Conservation (phyloP, 2,113 vertebrate genomes). For the Anguilla rostrata region DNA sequence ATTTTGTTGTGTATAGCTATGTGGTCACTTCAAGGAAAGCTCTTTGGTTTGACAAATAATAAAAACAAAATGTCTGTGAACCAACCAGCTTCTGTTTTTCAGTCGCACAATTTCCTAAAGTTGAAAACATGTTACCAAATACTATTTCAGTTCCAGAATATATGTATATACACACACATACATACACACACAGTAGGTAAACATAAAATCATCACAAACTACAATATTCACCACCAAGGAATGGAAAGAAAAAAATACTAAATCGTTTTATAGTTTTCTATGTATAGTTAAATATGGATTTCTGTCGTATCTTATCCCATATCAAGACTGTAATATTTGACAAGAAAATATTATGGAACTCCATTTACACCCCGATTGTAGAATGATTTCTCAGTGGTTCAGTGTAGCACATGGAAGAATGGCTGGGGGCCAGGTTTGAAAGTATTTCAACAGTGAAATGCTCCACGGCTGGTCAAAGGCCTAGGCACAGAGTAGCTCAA, state of each 20-base stretch:
- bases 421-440: constrained; percentile 6
- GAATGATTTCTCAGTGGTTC: neutral
- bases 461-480: neutral
- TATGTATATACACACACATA: too few relatives aligned
- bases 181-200: too few relatives aligned
- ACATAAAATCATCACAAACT: too few relatives aligned
- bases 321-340: too few relatives aligned
- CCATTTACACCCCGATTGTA: neutral
- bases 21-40: constrained; percentile 18
- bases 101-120: neutral
- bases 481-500: neutral
- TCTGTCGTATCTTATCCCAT: too few relatives aligned
- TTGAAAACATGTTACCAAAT: too few relatives aligned
- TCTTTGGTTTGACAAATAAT: constrained; percentile 29
- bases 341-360: neutral
- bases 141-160: too few relatives aligned
- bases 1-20: constrained; percentile 20
- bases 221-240: too few relatives aligned
- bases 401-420: neutral
- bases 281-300: too few relatives aligned
- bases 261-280: too few relatives aligned
- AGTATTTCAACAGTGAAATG: constrained; percentile 6
- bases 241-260: too few relatives aligned
- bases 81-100: neutral
- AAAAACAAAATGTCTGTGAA: constrained; percentile 26